A percentile compares a stretch with the other conserved stretches of the same genome.
Conservation (phyloP, 2,113 vertebrate genomes). For the Rhodinocichla rosea region DNA sequence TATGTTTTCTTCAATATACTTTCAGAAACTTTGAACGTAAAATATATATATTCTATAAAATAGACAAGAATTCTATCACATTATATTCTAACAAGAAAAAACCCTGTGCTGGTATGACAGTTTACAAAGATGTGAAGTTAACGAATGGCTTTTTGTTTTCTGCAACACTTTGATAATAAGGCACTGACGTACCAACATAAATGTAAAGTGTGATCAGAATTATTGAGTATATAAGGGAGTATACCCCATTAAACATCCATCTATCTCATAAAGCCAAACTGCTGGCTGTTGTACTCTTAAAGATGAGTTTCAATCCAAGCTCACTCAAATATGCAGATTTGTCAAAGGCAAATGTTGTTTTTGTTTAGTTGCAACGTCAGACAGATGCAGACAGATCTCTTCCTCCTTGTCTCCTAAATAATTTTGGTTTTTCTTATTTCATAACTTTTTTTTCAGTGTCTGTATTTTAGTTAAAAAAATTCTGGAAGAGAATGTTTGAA, state of each 20-base stretch:
- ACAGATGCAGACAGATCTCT: background rate
- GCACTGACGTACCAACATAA: background rate
- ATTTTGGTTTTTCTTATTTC: background rate
- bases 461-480: background rate
- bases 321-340: background rate
- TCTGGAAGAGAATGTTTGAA: background rate
- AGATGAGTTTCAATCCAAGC: background rate
- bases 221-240: rapidly evolving
- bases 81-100: background rate
- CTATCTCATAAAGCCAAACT: background rate
- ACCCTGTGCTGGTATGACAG: background rate
- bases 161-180: background rate
- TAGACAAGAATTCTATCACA: background rate
- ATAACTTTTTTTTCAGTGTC: background rate
- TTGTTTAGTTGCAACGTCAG: background rate
- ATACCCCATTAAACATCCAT: background rate
- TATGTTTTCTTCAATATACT: background rate
- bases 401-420: background rate
- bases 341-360: background rate
- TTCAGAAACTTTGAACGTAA: background rate
- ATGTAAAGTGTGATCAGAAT: background rate
- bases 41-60: background rate
- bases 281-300: background rate
- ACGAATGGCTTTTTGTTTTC: background rate
- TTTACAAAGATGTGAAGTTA: background rate